Conservation (phyloP, 2,113 vertebrate genomes). For the Etia nguti region DNA sequence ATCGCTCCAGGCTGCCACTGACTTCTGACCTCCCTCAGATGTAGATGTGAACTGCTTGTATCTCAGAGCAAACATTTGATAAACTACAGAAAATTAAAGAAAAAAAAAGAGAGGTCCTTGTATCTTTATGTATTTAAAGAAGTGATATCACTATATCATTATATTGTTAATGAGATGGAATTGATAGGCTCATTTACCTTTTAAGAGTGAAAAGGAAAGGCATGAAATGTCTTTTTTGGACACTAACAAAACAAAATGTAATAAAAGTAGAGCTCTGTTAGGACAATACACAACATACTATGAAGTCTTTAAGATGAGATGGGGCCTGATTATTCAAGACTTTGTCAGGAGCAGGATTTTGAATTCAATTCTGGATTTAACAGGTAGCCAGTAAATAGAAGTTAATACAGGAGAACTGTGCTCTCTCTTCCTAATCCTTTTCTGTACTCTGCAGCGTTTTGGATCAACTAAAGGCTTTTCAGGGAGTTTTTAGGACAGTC, state of each 20-base stretch:
- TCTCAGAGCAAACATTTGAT: neutral
- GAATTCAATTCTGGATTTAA: neutral
- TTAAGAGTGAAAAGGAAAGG: neutral
- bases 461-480: neutral
- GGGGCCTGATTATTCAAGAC: neutral
- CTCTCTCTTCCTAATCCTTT: neutral
- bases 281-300: neutral
- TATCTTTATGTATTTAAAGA: neutral
- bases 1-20: neutral
- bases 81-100: neutral
- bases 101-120: accelerated
- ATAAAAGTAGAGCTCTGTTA: neutral
- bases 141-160: neutral
- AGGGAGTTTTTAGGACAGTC: neutral
- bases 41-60: neutral
- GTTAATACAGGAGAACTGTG: neutral
- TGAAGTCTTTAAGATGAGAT: neutral
- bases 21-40: neutral
- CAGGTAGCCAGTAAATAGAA: neutral
- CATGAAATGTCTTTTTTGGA: neutral
- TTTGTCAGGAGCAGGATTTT: neutral
- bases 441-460: neutral
- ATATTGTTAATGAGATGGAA: neutral
- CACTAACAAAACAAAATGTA: neutral
- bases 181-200: neutral